A percentile compares a stretch with the other conserved stretches of the same genome.
Conservation (phyloP, 2,113 vertebrate genomes). For the Ploceus nigricollis region DNA sequence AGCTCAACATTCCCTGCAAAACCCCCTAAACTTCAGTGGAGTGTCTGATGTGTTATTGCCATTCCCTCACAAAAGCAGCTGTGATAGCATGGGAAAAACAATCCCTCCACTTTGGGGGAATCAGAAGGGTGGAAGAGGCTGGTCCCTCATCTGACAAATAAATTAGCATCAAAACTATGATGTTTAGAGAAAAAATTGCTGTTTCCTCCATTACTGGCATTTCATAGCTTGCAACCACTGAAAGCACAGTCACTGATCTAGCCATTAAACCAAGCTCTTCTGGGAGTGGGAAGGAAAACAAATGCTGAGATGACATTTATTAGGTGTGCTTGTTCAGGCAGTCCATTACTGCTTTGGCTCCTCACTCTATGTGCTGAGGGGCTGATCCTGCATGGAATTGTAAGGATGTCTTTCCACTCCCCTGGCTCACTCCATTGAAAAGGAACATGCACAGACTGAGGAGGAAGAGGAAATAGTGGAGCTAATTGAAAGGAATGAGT, state of each 20-base stretch:
- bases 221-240: not conserved
- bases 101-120: not conserved
- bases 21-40: not conserved
- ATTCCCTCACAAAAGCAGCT: not conserved
- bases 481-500: not conserved
- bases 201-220: not conserved
- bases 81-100: not conserved
- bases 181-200: not conserved
- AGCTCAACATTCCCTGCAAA: not conserved
- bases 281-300: not conserved
- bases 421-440: not conserved
- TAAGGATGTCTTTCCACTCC: not conserved
- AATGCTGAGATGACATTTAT: not conserved
- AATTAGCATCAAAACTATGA: not conserved
- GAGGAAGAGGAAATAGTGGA: not conserved
- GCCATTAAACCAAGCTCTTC: not conserved
- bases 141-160: not conserved
- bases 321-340: not conserved
- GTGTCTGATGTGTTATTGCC: not conserved
- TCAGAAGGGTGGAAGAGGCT: not conserved
- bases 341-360: not conserved
- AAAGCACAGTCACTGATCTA: not conserved
- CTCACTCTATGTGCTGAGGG: not conserved
- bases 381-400: not conserved
- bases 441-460: not conserved